phyloP scores from a whole-genome alignment of 2,113 vertebrate species.

The Mesitornis unicolor region DNA sequence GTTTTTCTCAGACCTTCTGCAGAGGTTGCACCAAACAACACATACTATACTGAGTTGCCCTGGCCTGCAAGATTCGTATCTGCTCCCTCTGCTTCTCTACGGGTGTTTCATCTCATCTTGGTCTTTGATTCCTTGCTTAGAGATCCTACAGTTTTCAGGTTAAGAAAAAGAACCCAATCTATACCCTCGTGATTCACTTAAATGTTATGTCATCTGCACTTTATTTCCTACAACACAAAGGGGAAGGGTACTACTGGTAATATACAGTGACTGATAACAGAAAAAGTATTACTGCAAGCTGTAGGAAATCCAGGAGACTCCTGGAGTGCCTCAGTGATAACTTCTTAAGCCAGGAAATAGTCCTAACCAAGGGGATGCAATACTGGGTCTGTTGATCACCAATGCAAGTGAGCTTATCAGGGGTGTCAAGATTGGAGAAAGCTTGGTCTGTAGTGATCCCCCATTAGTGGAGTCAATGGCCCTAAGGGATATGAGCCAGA shows the following conservation, averaged over 20 bases:
- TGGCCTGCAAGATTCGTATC: not conserved
- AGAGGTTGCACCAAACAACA: rapidly evolving
- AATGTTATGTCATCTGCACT: not conserved
- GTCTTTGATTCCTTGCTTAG: too few species aligned
- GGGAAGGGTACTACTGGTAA: not conserved
- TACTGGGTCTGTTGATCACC: too few species aligned
- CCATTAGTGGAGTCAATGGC: too few species aligned
- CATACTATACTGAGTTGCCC: rapidly evolving
- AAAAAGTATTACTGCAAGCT: too few species aligned
- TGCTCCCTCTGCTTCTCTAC: not conserved
- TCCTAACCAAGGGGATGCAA: too few species aligned
- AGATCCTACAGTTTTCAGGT: not conserved
- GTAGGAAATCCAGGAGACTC: too few species aligned
- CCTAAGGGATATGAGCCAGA: too few species aligned
- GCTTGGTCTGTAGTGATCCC: too few species aligned
- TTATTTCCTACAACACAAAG: not conserved
- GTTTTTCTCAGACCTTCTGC: not conserved
- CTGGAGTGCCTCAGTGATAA: too few species aligned
- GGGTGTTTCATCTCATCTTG: not conserved
- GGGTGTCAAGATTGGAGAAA: too few species aligned
- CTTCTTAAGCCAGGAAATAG: too few species aligned
- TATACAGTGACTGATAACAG: not conserved
- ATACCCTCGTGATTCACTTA: not conserved
- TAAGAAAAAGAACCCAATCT: not conserved
- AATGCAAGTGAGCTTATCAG: too few species aligned